These are phyloP conservation scores for Drosophila neonasuta DNA, from an alignment of 2,888 invertebrate species.

Conservation along the genomic window DNA sequence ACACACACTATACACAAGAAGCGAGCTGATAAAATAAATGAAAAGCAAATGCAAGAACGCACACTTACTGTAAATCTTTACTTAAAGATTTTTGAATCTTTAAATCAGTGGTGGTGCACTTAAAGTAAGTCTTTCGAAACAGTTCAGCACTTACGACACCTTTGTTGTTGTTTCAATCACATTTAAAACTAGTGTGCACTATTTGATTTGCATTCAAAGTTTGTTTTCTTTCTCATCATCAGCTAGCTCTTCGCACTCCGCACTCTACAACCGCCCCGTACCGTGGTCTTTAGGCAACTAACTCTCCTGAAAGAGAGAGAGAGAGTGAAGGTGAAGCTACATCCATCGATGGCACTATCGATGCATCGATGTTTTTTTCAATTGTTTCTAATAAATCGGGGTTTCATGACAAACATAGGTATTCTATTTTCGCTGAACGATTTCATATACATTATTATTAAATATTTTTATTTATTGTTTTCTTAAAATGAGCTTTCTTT, in stretches of 20 bases:
- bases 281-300: slow-evolving; percentile 28
- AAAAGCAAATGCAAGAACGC: slow-evolving; percentile 29
- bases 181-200: slow-evolving; percentile 23
- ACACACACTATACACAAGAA: slow-evolving; percentile 36
- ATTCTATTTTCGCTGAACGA: neutral
- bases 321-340: neutral
- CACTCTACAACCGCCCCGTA: slow-evolving; percentile 27
- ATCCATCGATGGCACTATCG: slow-evolving; percentile 13
- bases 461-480: neutral
- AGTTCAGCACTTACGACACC: slow-evolving; percentile 1
- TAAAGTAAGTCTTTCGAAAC: neutral
- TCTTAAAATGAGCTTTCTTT: neutral
- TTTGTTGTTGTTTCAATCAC: slow-evolving; percentile 4
- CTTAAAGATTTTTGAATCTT: slow-evolving; percentile 47
- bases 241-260: slow-evolving; percentile 11
- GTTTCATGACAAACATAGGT: neutral
- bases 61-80: slow-evolving; percentile 68
- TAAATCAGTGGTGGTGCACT: slow-evolving; percentile 51
- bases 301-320: neutral
- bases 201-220: slow-evolving; percentile 26
- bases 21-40: slow-evolving; percentile 49
- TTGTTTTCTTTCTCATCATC: slow-evolving; percentile 21
- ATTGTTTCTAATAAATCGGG: neutral
- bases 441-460: neutral
- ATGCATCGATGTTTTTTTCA: neutral